Evolutionary conservation across 2,888 invertebrate genomes (phyloP).

Genomic region (Leptogaster cylindrica): DNA sequence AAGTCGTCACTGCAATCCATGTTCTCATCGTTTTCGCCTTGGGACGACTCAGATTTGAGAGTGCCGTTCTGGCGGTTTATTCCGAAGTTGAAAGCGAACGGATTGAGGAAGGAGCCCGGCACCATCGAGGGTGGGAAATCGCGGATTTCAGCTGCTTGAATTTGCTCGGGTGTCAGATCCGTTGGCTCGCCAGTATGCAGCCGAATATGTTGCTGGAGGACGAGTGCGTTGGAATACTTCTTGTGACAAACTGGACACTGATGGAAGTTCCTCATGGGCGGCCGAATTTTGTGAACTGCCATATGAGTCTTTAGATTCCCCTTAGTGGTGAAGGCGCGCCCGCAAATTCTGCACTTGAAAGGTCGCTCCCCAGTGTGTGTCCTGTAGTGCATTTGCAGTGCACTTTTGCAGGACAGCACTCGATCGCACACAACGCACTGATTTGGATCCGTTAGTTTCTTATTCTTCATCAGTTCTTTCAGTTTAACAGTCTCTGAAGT

Average conservation of each 20-base stretch:
- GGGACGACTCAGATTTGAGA: constrained; percentile 60
- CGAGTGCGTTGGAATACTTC: constrained; percentile 91
- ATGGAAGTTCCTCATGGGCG: constrained; percentile 89
- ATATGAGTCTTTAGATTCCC: constrained; percentile 99
- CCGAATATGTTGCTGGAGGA: constrained; percentile 94
- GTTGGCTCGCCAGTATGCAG: constrained; percentile 91
- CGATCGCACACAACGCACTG: constrained; percentile 98
- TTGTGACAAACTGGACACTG: constrained; percentile 98
- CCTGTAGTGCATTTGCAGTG: constrained; percentile 95
- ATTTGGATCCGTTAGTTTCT: constrained; percentile 95
- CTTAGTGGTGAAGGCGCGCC: constrained; percentile 97
- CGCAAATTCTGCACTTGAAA: constrained; percentile 96
- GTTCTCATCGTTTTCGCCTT: constrained; percentile 60
- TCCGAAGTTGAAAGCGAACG: constrained; percentile 61
- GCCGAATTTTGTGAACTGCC: constrained; percentile 97
- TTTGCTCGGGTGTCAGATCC: constrained; percentile 83
- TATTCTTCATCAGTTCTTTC: constrained; percentile 96
- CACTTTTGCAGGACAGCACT: constrained; percentile 95
- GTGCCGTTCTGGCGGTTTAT: constrained; percentile 55
- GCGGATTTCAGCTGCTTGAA: constrained; percentile 83
- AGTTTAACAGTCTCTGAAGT: constrained; percentile 96
- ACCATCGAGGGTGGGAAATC: constrained; percentile 72
- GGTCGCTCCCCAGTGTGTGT: constrained; percentile 69
- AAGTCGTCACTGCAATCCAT: constrained; percentile 61
- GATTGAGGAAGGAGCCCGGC: constrained; percentile 61